Evolutionary conservation across 2,797 vertebrate species (phyloP), one percentile per base, ranked within the genome.

Genomic region (Emydoidea blandingii): DNA sequence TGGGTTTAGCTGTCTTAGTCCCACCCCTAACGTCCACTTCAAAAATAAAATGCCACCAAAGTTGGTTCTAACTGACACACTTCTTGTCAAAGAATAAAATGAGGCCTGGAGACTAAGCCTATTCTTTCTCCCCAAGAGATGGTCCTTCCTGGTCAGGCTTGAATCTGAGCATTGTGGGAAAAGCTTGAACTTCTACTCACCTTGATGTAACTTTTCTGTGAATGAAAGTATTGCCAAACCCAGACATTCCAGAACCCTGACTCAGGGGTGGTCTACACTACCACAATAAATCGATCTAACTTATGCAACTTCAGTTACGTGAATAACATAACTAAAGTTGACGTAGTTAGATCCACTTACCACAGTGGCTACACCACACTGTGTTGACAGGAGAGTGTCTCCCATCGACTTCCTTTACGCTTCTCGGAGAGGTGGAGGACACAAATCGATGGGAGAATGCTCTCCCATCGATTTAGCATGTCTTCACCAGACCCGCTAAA

Each of bases 191-290:
- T 89, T 90, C 29, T 88, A 25, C 56, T 95, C 62, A 3, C 84
- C 94, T 94, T 65, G 50, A 57, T 88, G 2, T 92, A 87, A 92
- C 12, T 56, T 84, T 74, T 62, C 57, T 92, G 50, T 87, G 81
- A 57, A 57, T 41, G n/a, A 54, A 87, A 92, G 78, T 19, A 49
- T 16, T 94, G 54, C 25, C 57, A 47, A n/a, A 93, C 79, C 54
- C 84, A 54, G 81, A 79, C 27, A 81, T 88, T 94, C 89, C 74
- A 74, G 16, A 93, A 86, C 76, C 16, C 25, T 87, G 86, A 93
- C 72, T 95, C 91, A 92, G 54, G 53, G 9, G 47, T 54, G 21
- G 21, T 54, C 53, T 54, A 54, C 8, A 54, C 21, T 54, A 54
- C 8, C 21, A 54, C 8, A 16, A 21, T 54, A 23, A 54, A 54